Evolutionary conservation across 2,888 invertebrate genomes (phyloP).

Genomic region (Dysmachus trigonus): DNA sequence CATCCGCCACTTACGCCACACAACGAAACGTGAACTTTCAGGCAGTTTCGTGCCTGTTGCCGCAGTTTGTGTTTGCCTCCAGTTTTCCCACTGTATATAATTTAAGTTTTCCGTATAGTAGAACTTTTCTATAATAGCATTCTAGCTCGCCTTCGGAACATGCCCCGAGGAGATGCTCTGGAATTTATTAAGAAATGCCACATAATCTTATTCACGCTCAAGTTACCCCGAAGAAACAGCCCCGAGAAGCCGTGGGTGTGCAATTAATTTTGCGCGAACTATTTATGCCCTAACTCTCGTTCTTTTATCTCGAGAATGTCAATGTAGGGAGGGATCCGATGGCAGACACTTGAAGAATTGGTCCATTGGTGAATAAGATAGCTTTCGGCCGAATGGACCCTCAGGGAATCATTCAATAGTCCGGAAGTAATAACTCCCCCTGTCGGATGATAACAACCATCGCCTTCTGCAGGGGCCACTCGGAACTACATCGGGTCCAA

Average conservation of each 20-base stretch:
- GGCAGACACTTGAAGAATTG: background rate
- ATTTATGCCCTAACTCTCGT: background rate
- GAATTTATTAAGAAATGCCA: background rate
- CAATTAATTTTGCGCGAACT: slow-evolving; percentile 9
- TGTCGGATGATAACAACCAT: background rate
- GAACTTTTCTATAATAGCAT: background rate
- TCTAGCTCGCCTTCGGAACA: background rate
- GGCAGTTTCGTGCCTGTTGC: background rate
- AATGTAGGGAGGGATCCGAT: background rate
- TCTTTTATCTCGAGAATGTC: background rate
- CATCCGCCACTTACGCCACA: background rate
- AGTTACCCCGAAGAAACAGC: background rate
- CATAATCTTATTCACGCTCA: slow-evolving; percentile 5
- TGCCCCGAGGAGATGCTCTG: background rate
- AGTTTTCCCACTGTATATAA: background rate
- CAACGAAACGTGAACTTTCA: background rate
- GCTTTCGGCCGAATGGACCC: background rate
- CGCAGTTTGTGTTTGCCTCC: background rate
- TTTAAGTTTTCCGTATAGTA: background rate
- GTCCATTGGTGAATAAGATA: background rate
- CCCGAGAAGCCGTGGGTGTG: background rate
- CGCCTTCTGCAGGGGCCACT: background rate
- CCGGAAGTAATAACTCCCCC: background rate
- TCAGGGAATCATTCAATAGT: slow-evolving; percentile 5
- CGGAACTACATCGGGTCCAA: background rate